Evolutionary conservation across 1,140 invertebrate genomes (phyloP), one percentile per base, ranked within the genome.

Genomic region (Leptinotarsa undecemlineata): DNA sequence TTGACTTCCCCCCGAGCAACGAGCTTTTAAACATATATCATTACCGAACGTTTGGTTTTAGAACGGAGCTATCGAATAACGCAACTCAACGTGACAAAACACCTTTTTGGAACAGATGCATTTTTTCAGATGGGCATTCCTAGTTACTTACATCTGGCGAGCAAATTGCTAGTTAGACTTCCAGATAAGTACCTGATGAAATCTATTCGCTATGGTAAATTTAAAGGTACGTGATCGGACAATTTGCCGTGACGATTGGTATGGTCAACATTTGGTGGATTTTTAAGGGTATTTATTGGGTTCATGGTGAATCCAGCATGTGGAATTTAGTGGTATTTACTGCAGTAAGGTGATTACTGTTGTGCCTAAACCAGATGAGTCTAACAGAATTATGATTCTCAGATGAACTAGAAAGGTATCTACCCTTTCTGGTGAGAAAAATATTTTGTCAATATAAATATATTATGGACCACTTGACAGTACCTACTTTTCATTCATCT

Each of bases 101-200:
- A 57, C 51, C 51, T 57, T 57, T 57, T 57, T 19, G 51, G 51
- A 42, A 57, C 51, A 57, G 51, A 57, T 57, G 51, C 51, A 57
- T 57, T 57, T 57, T 57, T 57, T 57, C n/a, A 4, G 51, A 57
- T 19, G 51, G 51, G 51, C 51, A 57, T 17, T 57, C 51, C 51
- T 57, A 19, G 15, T 57, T 57, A 15, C 51, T 57, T 57, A 57
- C 51, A 57, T 57, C 51, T 57, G 51, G 51, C n/a, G 51, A 57
- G n/a, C 51, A 57, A 57, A 57, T 57, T 57, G 51, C 15, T 57
- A 19, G 51, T 57, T 57, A 57, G 51, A 57, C 51, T 57, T 57
- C n/a, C n/a, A 15, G 51, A 57, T 19, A 57, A 57, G n/a, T 57
- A 57, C 51, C 51, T 57, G 51, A 57, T 57, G 51, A 57, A 57